Evolutionary conservation across 37 sponge, comb jelly and placozoan species (phyloP).

Genomic region (Geodia barretti): DNA sequence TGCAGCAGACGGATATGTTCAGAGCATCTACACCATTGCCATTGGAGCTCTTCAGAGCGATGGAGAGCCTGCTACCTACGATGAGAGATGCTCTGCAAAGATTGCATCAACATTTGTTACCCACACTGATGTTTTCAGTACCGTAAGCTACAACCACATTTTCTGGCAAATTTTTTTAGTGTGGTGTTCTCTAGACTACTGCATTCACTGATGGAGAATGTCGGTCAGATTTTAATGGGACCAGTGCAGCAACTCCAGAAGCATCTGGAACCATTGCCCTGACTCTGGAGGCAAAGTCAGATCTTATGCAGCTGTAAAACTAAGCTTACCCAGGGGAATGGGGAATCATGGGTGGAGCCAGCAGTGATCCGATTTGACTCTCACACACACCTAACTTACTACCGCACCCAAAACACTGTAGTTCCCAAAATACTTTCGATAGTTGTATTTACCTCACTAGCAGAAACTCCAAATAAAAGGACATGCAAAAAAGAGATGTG

Average conservation of each 20-base stretch:
- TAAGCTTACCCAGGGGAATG: too few species aligned
- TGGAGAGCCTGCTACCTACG: constrained; percentile 74
- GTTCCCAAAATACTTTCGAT: too few species aligned
- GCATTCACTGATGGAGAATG: constrained; percentile 45
- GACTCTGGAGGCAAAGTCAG: constrained; percentile 82
- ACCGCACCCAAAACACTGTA: too few species aligned
- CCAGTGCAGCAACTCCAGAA: constrained; percentile 70
- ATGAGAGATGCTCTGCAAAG: constrained; percentile 78
- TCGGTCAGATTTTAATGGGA: constrained; percentile 45
- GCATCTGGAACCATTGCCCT: constrained; percentile 66
- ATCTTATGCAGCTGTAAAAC: too few species aligned
- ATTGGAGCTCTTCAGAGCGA: constrained; percentile 65
- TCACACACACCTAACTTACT: too few species aligned
- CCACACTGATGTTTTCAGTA: neutral
- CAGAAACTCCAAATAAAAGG: too few species aligned
- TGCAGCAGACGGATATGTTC: constrained; percentile 87
- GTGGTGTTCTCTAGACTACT: constrained; percentile 6
- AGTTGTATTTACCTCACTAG: too few species aligned
- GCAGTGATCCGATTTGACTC: too few species aligned
- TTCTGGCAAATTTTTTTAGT: neutral
- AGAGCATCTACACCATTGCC: constrained; percentile 81
- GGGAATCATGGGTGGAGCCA: too few species aligned
- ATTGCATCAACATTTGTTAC: constrained; percentile 76
- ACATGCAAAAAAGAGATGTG: too few species aligned
- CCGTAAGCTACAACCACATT: neutral